phyloP scores from a whole-genome alignment of 1,140 invertebrate species.

The Penaeus vannamei region DNA sequence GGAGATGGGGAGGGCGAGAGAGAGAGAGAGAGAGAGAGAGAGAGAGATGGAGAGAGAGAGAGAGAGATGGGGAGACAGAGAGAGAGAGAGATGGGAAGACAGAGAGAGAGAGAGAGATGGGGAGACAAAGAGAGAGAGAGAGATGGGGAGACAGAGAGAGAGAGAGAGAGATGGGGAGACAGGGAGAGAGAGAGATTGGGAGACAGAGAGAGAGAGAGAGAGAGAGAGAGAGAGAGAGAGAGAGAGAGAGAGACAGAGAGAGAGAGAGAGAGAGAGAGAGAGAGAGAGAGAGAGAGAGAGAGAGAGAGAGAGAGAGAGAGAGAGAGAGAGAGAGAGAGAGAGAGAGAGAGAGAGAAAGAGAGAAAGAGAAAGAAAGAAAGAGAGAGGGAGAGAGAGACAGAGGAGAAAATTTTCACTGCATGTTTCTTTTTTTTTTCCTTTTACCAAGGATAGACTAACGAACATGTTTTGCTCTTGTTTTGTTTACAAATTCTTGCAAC shows the following conservation, averaged over 20 bases:
- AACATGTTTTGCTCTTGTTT: too few species aligned
- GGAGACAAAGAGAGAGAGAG: neutral
- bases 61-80: conserved; percentile 7
- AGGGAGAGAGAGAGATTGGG: neutral
- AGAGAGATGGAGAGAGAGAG: conserved; percentile 22
- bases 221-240: neutral
- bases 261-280: neutral
- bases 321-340: neutral
- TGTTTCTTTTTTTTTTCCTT: neutral
- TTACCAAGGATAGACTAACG: too few species aligned
- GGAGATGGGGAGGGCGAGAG: neutral
- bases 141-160: conserved; percentile 10
- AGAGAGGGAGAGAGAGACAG: neutral
- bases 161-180: conserved; percentile 10
- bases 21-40: neutral
- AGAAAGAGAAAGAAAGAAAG: neutral
- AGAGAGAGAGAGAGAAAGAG: neutral
- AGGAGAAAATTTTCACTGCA: neutral
- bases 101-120: neutral
- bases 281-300: neutral
- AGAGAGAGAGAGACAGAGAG: conserved; percentile 2
- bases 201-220: neutral
- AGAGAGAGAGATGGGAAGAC: conserved; percentile 11
- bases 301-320: conserved; percentile 12
- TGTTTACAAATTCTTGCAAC: too few species aligned